These are phyloP conservation scores for Apostichopus leukothele DNA, from an alignment of 53 echinoderm and acorn worm genomes.

Conservation along the genomic window DNA sequence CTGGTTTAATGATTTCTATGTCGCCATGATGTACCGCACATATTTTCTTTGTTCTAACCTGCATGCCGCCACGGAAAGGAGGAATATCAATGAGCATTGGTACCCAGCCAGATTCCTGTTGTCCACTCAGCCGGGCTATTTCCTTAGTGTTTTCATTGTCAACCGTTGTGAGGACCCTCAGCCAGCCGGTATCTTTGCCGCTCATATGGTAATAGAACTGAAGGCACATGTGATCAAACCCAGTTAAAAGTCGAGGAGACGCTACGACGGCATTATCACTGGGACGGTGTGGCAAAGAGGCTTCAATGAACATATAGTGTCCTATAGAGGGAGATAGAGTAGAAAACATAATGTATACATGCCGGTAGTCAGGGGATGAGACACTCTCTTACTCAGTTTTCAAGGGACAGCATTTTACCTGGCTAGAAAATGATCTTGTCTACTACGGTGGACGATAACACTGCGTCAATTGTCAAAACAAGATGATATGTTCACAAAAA, in stretches of 20 bases:
- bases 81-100: slow-evolving; percentile 55
- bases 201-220: slow-evolving; percentile 91
- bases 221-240: slow-evolving; percentile 60
- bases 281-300: slow-evolving; percentile 80
- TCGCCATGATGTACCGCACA: too few relatives aligned
- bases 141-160: slow-evolving; percentile 40
- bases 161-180: slow-evolving; percentile 47
- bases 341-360: background rate
- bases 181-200: slow-evolving; percentile 63
- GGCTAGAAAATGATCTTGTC: background rate
- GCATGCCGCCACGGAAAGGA: slow-evolving; percentile 36
- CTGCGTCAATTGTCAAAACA: too few relatives aligned
- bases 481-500: too few relatives aligned
- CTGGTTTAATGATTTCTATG: too few relatives aligned
- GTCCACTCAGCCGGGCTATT: slow-evolving; percentile 59
- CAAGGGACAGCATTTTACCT: background rate
- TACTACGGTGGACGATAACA: background rate
- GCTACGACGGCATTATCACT: slow-evolving; percentile 56
- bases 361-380: background rate
- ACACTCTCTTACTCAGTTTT: background rate
- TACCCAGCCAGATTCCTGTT: slow-evolving; percentile 56
- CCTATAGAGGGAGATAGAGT: slow-evolving; percentile 44
- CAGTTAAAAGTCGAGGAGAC: slow-evolving; percentile 58
- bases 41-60: slow-evolving; percentile 34
- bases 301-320: slow-evolving; percentile 78